A percentile compares a stretch with the other conserved stretches of the same genome.
Evolutionary conservation across 2,113 vertebrate genomes (phyloP).

Genomic region (Cryptotis parvus): DNA sequence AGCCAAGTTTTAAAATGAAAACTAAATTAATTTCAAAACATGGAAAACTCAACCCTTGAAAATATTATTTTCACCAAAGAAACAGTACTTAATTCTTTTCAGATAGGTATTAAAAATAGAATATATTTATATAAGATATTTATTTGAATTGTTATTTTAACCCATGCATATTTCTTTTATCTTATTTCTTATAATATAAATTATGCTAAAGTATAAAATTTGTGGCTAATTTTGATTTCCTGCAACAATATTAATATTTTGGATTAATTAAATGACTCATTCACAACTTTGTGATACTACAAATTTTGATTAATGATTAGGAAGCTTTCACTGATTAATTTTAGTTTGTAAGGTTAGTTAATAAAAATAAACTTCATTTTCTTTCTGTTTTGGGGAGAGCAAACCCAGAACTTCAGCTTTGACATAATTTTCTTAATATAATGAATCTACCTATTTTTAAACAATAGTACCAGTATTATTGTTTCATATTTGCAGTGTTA

Average conservation of each 20-base stretch:
- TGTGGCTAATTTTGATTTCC: neutral
- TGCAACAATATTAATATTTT: neutral
- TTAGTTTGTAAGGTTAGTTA: neutral
- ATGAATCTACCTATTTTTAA: too few relatives aligned
- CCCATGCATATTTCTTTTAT: neutral
- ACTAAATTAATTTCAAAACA: conserved; percentile 40
- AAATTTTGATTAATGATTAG: neutral
- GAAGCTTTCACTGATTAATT: neutral
- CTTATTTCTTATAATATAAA: neutral
- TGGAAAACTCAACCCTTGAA: neutral
- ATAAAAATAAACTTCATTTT: conserved; percentile 5
- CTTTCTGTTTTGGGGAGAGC: neutral
- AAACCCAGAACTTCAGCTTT: too few relatives aligned
- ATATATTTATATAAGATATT: neutral
- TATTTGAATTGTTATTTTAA: conserved; percentile 25
- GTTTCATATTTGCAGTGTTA: neutral
- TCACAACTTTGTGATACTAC: neutral
- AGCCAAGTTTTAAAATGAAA: conserved; percentile 55
- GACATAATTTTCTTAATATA: too few relatives aligned
- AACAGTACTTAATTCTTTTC: conserved; percentile 25
- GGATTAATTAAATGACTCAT: neutral
- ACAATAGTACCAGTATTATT: too few relatives aligned
- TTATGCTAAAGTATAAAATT: neutral
- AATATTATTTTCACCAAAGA: neutral
- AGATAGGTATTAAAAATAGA: neutral